These are phyloP conservation scores for Eulemur rufifrons DNA, from an alignment of 2,113 vertebrate species.

Conservation along the genomic window DNA sequence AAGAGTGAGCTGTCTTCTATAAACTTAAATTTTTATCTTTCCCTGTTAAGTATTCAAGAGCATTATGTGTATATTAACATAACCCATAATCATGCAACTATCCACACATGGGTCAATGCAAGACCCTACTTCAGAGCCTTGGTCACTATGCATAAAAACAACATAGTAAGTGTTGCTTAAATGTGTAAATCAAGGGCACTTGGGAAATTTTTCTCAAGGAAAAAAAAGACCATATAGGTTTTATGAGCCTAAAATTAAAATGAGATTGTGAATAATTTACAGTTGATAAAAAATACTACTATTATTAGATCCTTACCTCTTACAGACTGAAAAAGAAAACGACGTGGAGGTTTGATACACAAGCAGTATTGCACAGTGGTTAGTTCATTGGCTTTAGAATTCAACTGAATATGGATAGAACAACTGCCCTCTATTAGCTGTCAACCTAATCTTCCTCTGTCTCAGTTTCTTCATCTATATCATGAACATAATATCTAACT, in stretches of 20 bases:
- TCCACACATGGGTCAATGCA: not conserved
- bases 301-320: not conserved
- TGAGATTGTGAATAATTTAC: not conserved
- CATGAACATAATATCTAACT: not conserved
- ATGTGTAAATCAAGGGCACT: not conserved
- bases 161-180: not conserved
- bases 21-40: not conserved
- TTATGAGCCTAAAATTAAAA: not conserved
- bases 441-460: not conserved
- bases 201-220: not conserved
- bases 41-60: not conserved
- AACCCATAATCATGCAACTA: not conserved
- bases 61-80: not conserved
- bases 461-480: not conserved
- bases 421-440: not conserved
- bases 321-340: not conserved
- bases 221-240: not conserved
- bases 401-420: not conserved
- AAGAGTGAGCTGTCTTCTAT: not conserved
- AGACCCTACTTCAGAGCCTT: not conserved
- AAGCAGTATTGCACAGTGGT: not conserved
- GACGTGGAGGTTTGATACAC: accelerated
- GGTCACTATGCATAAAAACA: not conserved
- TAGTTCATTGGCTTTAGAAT: not conserved
- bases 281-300: not conserved